Conservation (phyloP, 1,140 invertebrate species). For the Cherax destructor region DNA sequence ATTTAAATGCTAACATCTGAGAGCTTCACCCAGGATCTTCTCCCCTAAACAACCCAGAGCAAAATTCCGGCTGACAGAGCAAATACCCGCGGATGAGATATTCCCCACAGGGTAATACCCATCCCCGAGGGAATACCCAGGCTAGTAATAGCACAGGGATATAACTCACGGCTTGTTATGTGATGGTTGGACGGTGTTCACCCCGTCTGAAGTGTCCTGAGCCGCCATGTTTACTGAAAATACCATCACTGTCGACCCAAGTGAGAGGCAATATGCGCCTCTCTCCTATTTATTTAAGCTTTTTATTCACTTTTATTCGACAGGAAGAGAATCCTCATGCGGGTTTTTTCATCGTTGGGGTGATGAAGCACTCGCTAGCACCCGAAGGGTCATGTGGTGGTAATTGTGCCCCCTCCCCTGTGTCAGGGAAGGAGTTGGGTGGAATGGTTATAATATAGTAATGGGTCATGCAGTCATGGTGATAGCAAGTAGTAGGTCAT, state of each 20-base stretch:
- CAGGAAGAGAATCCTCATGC: too few relatives aligned
- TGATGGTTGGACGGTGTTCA: not conserved
- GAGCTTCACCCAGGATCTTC: not conserved
- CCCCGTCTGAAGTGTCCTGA: not conserved
- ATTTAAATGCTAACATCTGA: not conserved
- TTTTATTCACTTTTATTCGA: too few relatives aligned
- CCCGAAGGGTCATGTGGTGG: too few relatives aligned
- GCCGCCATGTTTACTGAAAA: slow-evolving; percentile 27
- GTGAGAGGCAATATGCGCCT: not conserved
- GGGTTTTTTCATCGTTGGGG: too few relatives aligned
- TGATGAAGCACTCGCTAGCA: too few relatives aligned
- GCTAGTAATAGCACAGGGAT: not conserved
- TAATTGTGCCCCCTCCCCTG: too few relatives aligned
- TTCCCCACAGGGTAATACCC: not conserved
- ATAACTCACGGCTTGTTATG: slow-evolving; percentile 18
- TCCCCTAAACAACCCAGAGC: not conserved
- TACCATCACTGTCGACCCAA: not conserved
- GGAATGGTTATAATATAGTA: too few relatives aligned
- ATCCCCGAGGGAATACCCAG: too few relatives aligned
- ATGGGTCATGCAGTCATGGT: too few relatives aligned
- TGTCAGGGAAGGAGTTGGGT: too few relatives aligned
- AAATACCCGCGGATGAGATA: not conserved
- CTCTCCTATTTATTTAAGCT: too few relatives aligned
- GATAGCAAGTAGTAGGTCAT: too few relatives aligned
- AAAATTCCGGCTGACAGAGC: not conserved